Evolutionary conservation across 2,888 invertebrate genomes (phyloP).

Genomic region (Myathropa florea): DNA sequence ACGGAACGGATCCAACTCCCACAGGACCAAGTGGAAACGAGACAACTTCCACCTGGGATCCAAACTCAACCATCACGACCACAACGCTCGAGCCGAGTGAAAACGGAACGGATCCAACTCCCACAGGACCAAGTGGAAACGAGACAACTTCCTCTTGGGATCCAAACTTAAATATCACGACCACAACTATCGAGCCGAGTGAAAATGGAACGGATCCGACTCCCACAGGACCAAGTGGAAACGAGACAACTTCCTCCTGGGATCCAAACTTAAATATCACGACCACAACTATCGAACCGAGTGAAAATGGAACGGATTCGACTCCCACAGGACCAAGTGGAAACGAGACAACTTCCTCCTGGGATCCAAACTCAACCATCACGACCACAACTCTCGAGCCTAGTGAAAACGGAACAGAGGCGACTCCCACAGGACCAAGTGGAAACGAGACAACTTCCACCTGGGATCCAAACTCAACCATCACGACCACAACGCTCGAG

Average conservation of each 20-base stretch:
- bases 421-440: neutral
- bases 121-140: neutral
- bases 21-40: neutral
- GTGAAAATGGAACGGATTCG: neutral
- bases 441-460: neutral
- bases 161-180: too few relatives aligned
- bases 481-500: neutral
- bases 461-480: neutral
- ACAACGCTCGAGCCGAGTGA: neutral
- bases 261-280: too few relatives aligned
- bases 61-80: neutral
- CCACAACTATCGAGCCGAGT: neutral
- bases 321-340: neutral
- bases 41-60: neutral
- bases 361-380: neutral
- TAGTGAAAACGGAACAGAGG: neutral
- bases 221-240: too few relatives aligned
- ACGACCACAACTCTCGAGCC: neutral
- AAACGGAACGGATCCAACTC: too few relatives aligned
- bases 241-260: too few relatives aligned
- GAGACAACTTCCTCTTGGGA: neutral
- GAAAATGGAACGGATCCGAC: neutral
- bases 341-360: neutral
- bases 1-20: too few relatives aligned
- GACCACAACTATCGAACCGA: neutral